These are phyloP conservation scores for Seira sanloemensis DNA, from an alignment of 2,888 invertebrate species.

Conservation along the genomic window DNA sequence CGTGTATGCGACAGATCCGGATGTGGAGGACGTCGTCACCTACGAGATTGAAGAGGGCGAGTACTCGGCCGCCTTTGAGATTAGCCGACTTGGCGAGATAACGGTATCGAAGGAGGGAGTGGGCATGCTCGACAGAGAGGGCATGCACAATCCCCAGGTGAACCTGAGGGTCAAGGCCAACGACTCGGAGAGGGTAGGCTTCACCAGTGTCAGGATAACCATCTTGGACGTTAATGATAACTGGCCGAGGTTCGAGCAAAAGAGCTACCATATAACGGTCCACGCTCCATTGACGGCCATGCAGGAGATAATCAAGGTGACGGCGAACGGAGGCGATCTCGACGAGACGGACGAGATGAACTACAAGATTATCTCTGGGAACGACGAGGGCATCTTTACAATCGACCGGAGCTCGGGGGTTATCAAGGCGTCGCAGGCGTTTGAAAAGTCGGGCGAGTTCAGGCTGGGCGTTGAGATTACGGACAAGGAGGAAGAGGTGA, in stretches of 20 bases:
- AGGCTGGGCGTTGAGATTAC: conserved; percentile 84
- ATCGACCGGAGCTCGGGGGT: conserved; percentile 87
- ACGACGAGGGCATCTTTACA: conserved; percentile 84
- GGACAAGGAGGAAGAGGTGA: conserved; percentile 81
- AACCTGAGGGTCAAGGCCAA: conserved; percentile 61
- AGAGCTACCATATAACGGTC: conserved; percentile 87
- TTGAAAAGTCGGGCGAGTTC: conserved; percentile 80
- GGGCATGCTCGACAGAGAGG: conserved; percentile 87
- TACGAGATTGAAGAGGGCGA: conserved; percentile 76
- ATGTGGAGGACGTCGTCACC: conserved; percentile 82
- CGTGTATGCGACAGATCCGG: conserved; percentile 86
- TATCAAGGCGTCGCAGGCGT: conserved; percentile 84
- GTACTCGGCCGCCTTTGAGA: conserved; percentile 84
- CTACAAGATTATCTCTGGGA: conserved; percentile 84
- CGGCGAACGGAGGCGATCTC: conserved; percentile 88
- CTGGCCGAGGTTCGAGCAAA: conserved; percentile 85
- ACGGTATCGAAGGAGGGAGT: conserved; percentile 81
- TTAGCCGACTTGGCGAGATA: conserved; percentile 82
- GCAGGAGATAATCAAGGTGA: conserved; percentile 86
- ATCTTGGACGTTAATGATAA: conserved; percentile 60
- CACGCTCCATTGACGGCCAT: conserved; percentile 87
- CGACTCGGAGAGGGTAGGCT: conserved; percentile 63
- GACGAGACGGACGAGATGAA: conserved; percentile 86
- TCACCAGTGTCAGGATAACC: conserved; percentile 46
- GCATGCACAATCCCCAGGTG: conserved; percentile 68